Conservation (phyloP, 2,113 vertebrate genomes). For the Monopterus albus region DNA sequence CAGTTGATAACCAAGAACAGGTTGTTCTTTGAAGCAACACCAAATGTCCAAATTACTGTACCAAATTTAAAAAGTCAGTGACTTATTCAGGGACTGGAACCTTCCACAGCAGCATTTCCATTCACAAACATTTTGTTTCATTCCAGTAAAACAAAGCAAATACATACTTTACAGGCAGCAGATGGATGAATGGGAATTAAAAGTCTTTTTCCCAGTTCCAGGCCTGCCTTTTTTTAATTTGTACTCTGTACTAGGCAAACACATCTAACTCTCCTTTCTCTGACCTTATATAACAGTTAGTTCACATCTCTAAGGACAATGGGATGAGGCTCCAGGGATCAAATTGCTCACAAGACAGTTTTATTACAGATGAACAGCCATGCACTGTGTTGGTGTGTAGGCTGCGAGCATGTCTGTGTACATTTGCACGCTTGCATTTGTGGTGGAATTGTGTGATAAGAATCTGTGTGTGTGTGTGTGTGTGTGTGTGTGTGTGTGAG, state of each 20-base stretch:
- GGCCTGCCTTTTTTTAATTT: background rate
- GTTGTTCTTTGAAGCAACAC: too few species aligned
- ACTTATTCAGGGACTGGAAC: too few species aligned
- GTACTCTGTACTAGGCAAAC: background rate
- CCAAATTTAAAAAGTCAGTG: too few species aligned
- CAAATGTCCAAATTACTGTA: too few species aligned
- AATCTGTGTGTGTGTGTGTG: background rate
- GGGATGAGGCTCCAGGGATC: conserved; percentile 23
- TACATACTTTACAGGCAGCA: too few species aligned
- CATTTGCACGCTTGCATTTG: too few species aligned
- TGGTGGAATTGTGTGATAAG: background rate
- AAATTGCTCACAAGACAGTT: conserved; percentile 26
- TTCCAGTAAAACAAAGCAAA: too few species aligned
- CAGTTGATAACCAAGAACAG: too few species aligned
- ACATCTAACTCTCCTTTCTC: background rate
- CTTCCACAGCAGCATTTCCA: too few species aligned
- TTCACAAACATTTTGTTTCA: too few species aligned
- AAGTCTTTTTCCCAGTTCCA: background rate
- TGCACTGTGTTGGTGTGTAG: conserved; percentile 7
- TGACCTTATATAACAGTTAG: conserved; percentile 27
- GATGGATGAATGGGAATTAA: background rate
- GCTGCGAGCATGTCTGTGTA: conserved; percentile 1
- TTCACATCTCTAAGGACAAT: background rate
- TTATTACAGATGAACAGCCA: conserved; percentile 34
- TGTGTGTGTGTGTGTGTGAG: background rate